Evolutionary conservation across 1,140 invertebrate genomes (phyloP), one percentile per base, ranked within the genome.

Genomic region (Dendrolimus kikuchii): DNA sequence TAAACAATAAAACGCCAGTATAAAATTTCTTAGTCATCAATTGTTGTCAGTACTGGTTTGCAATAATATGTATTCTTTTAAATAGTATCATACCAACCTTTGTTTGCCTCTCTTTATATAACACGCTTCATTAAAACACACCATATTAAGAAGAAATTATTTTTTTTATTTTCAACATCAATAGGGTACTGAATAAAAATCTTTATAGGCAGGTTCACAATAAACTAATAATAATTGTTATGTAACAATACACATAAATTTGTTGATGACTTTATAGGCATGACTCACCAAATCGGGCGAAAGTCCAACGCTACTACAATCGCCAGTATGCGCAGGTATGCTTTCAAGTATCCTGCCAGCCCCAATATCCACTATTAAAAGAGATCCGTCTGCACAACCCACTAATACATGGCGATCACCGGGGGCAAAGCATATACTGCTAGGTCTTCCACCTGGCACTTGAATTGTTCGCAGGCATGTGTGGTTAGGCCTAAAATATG

Each of bases 401-500:
- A 95, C 90, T 48, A 99, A 88, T 43, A 95, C 92, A 89, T 99
- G 95, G 42, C 95, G 90, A 85, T 99, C 97, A 41, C 97, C 97
- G 23, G 96, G 95, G 6, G 94, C 93, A 88, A 99, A 98, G 49
- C 91, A 88, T n/a, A 92, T 89, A 57, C 91, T 91, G 6, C 95
- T 75, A 8, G 93, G 92, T 74, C 95, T 93, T 76, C 94, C 94
- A 50, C 90, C 89, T 48, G 86, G 81, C 62, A 89, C 91, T 62
- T 91, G 88, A 63, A 92, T 90, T 0, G 96, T 98, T 55, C 95
- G 89, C n/a, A 98, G 87, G 80, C 96, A 97, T 38, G 92, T 84
- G 64, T 95, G 89, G 6, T 92, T 94, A 4, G 91, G 85, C 65
- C 94, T 95, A 65, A 38, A 46, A 37, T 45, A 38, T 36, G 3